Base-by-base conservation (phyloP, 1,140 invertebrate genomes). In the Lucilia sericata region DNA sequence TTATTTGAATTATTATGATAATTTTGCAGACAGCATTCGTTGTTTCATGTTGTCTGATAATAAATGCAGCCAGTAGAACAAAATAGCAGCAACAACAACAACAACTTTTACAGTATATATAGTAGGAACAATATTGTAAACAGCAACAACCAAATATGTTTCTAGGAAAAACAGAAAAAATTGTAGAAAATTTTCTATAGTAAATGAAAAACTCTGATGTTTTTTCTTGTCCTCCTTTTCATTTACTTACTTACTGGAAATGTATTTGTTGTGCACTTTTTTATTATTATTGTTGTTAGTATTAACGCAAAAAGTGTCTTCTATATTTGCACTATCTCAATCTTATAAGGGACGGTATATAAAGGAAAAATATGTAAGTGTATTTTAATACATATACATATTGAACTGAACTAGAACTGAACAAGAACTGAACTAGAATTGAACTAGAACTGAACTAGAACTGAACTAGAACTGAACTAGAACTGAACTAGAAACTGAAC, bases 1-100 rank as follows among this genome's bases (percentile, higher is more conserved):
- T 70, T 70, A 70, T 70, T 70, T 70, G 65, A 70, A 70, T 70
- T 70, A 70, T 70, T 70, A 70, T 70, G 65, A 70, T 70, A 70
- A 70, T 70, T 70, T 70, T 21, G 65, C 21, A 70, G 65, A 70
- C 65, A 70, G 65, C 65, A 70, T 70, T 70, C 65, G 65, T 70
- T n/a, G 65, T 70, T 70, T 70, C 65, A 25, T 70, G 65, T 70
- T 70, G 65, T 70, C 65, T 70, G 65, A 70, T 70, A 70, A 70
- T 70, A 70, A 70, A 70, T 70, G 65, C 65, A 70, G 21, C 19
- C 65, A 70, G 55, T 70, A n/a, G n/a, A 70, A 70, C 65, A 70
- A 70, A 0, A 42, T 8, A 70, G 19, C 19, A 70, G 21, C 8
- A 70, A 70, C 65, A 70, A 70, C 65, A 25, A 70, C 65, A 21